Conservation (phyloP, 2,888 invertebrate genomes). For the Nomada goodeniana region DNA sequence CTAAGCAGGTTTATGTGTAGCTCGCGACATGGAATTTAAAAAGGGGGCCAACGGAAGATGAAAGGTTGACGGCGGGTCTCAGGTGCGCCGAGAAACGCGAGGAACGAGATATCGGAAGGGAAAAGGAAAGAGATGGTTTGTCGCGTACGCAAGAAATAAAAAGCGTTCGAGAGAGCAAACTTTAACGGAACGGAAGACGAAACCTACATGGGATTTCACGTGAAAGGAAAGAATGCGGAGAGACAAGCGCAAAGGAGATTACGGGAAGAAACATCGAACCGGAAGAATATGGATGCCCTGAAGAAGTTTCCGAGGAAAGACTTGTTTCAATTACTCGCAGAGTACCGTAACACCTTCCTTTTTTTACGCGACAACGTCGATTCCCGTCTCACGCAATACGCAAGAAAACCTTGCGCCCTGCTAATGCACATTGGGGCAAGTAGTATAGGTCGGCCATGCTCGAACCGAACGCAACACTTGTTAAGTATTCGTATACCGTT, state of each 20-base stretch:
- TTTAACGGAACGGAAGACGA: slow-evolving; percentile 44
- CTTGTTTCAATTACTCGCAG: slow-evolving; percentile 13
- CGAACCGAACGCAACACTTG: slow-evolving; percentile 5
- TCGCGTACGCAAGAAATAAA: slow-evolving; percentile 34
- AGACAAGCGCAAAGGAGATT: slow-evolving; percentile 41
- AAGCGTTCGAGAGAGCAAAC: slow-evolving; percentile 23
- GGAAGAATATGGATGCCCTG: not conserved
- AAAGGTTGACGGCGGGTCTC: slow-evolving; percentile 35
- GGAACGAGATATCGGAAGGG: slow-evolving; percentile 27
- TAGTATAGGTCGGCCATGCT: slow-evolving; percentile 18
- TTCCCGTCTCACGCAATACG: no score
- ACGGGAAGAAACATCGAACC: slow-evolving; percentile 28
- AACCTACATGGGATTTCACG: slow-evolving; percentile 22
- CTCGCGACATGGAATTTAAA: no score
- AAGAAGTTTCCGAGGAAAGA: not conserved
- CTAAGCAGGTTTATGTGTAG: no score
- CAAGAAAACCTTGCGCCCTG: no score
- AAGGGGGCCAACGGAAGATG: not conserved
- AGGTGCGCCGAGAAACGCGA: slow-evolving; percentile 14
- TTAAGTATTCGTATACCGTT: slow-evolving; percentile 12
- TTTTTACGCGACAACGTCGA: no score
- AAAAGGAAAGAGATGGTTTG: slow-evolving; percentile 21
- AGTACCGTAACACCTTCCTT: not conserved
- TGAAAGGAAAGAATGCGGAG: not conserved
- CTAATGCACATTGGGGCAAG: not conserved